Conservation (phyloP, 2,113 vertebrate genomes). For the Spea bombifrons region DNA sequence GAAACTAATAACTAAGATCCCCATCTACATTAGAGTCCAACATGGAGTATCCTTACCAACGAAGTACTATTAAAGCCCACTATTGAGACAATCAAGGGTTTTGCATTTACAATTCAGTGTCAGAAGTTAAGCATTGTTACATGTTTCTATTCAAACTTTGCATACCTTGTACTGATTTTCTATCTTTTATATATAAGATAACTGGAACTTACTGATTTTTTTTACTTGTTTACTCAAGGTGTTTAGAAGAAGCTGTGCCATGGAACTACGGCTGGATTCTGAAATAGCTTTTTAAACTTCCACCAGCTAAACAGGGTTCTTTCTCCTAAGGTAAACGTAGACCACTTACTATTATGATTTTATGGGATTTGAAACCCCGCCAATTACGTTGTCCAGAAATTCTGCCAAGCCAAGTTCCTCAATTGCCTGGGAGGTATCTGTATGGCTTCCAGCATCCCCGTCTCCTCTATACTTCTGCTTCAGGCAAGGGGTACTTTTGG, state of each 20-base stretch:
- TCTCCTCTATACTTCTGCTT: no score
- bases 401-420: no score
- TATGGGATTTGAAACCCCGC: background rate
- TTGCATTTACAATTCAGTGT: conserved; percentile 1
- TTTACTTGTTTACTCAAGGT: background rate
- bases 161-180: conserved; percentile 28
- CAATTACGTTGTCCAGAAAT: background rate
- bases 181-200: conserved; percentile 39
- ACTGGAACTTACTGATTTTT: conserved; percentile 28
- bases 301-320: background rate
- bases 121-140: background rate
- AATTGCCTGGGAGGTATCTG: no score
- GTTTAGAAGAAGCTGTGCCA: background rate
- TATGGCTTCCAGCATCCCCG: no score
- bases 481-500: no score
- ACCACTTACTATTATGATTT: background rate
- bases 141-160: conserved; percentile 10
- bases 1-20: no score
- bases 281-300: background rate
- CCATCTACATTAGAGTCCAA: no score
- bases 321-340: background rate
- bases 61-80: no score
- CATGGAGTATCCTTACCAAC: no score
- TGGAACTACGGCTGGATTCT: background rate
- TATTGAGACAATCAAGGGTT: background rate